A percentile compares a stretch with the other conserved stretches of the same genome.
These are phyloP conservation scores for Nemopilema nomurai DNA, from an alignment of 30 jellyfish, hydroid and myxozoan genomes.

Conservation along the genomic window DNA sequence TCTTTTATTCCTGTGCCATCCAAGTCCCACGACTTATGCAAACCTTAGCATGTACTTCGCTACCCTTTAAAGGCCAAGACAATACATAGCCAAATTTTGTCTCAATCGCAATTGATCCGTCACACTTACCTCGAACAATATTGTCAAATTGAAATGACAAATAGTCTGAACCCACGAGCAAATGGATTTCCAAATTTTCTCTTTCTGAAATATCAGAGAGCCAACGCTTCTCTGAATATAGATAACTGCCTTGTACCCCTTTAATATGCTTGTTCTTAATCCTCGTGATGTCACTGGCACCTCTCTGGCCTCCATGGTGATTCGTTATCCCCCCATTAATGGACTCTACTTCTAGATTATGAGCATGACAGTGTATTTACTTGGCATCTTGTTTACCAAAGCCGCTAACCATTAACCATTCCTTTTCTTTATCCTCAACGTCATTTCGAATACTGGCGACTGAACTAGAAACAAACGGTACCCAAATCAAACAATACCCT, in stretches of 20 bases:
- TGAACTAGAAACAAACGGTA: constrained; percentile 10
- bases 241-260: constrained; percentile 10
- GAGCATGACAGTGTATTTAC: constrained; percentile 10
- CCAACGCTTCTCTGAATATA: constrained; percentile 9
- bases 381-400: constrained; percentile 23
- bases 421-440: not conserved
- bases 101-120: constrained; percentile 34
- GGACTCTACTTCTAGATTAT: constrained; percentile 16
- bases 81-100: constrained; percentile 35
- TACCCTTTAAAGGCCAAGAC: constrained; percentile 44
- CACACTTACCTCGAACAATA: constrained; percentile 29
- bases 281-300: constrained; percentile 50
- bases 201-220: constrained; percentile 30
- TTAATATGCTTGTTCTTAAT: constrained; percentile 9
- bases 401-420: constrained; percentile 18
- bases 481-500: constrained; percentile 37
- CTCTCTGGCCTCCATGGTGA: constrained; percentile 23
- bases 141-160: constrained; percentile 20
- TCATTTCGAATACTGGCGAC: constrained; percentile 9
- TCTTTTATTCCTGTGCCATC: too few relatives aligned
- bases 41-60: too few relatives aligned
- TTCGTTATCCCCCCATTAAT: constrained; percentile 28
- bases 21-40: too few relatives aligned
- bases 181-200: constrained; percentile 24
- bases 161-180: constrained; percentile 28